Evolutionary conservation across 2,797 vertebrate species (phyloP), one percentile per base, ranked within the genome.

Genomic region (Brachyrhaphis roseni): DNA sequence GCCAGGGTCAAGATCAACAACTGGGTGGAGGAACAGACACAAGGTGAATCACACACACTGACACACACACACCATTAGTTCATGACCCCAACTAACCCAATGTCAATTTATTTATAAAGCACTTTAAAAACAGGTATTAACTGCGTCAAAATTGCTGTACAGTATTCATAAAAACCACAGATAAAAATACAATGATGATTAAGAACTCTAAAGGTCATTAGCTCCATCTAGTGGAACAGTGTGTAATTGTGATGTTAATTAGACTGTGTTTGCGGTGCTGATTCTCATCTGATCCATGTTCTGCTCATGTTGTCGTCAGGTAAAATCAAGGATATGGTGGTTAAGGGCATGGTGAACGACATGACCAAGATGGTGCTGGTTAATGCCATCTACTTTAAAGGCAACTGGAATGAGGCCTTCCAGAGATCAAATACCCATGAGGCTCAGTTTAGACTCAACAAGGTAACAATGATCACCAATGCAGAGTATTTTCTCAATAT

Each of bases 1-100:
- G 89, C 90, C 82, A 96, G 96, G 75, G 77, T 91, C 51, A 91
- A 95, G 74, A 97, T 98, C 85, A 98, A 98, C 79, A 88, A 76
- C 66, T 98, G 97, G 97, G 96, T 97, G 76, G 95, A 96, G 92
- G 89, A 90, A 39, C 90, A 96, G 76, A 98, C 96, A 0, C 88
- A 96, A 81, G 95, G 97, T 98, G 46, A 36, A 13, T 77, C 47
- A 66, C 62, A 39, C 31, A 34, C 59, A 34, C 28, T 28, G 11
- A 34, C 28, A 66, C 62, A 39, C 62, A 34, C 59, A 66, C 39
- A 20, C 62, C 39, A 70, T 70, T 23, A 43, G 39, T 68, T 68
- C 10, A 43, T n/a, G 68, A 71, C 41, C 41, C 23, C 0, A 0
- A 3, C 1, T 18, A 26, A 23, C 28, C 57, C 43, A 46, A 51